Base-by-base conservation (phyloP, 2,888 invertebrate genomes). In the Cataglyphis livida region DNA sequence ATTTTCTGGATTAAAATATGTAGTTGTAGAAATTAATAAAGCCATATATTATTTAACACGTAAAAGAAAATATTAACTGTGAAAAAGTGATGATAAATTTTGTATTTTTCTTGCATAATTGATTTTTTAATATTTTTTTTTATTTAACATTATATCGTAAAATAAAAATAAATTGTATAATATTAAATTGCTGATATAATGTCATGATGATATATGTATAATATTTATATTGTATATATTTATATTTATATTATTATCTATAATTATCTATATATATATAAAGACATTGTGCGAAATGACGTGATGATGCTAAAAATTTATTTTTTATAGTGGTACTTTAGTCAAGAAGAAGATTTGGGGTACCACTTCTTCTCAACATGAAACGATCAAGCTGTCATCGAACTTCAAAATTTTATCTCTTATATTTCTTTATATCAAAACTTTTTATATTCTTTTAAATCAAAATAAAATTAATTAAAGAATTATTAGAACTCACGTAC, bases 321-420 rank as follows among this genome's bases (percentile, higher is more conserved):
- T 44, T 59, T 78, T 73, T 76, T 71, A 79, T 70, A 59, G 28
- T 35, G 5, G 7, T 48, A 79, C 71, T 79, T 25, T 18, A 35
- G 44, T 44, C 71, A 71, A 79, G 76, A 28, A 75, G 38, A 15
- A 78, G 35, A 64, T 44, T 59, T 21, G 0, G 35, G 35, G 61
- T 59, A n/a, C 21, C 66, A 66, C 21, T 68, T 68, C 25, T 41
- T 21, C 32, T 68, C 18, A n/a, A 35, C 7, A n/a, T 32, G 41
- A 12, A 18, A 1, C 32, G 7, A 59, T 59, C 35, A 44, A 70
- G 44, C 44, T 78, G 32, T 78, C 78, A 59, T 79, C 78, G 25
- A 78, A 59, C 25, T 48, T 15, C 41, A 18, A 64, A 25, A 68
- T 25, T 70, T 65, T 12, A 28, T 5, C 9, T 59, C 12, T 0